Conservation (phyloP, 2,113 vertebrate genomes). For the Eidolon helvum region DNA sequence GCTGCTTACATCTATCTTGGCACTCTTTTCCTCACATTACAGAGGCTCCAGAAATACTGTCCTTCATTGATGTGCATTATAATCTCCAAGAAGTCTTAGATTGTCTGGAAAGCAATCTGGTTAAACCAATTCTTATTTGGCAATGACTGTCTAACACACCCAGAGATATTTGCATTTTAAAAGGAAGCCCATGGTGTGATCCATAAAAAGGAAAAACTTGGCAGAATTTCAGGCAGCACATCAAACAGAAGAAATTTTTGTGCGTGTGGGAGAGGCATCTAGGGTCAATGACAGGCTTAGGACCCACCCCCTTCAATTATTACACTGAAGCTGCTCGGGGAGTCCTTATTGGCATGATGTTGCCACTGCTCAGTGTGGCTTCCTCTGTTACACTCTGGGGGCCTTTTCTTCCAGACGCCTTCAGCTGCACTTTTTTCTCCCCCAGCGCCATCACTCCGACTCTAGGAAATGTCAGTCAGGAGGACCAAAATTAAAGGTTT, state of each 20-base stretch:
- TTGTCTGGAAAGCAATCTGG: background rate
- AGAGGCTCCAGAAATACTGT: background rate
- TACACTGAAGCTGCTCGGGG: background rate
- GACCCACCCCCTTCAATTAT: background rate
- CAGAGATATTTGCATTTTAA: constrained; percentile 4
- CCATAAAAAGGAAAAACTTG: background rate
- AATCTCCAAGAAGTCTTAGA: background rate
- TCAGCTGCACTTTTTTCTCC: background rate
- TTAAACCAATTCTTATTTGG: background rate
- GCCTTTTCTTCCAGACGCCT: background rate
- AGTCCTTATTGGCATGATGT: background rate
- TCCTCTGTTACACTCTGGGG: background rate
- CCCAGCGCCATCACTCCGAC: background rate
- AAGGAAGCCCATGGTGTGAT: background rate
- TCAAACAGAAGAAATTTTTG: background rate
- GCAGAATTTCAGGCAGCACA: background rate
- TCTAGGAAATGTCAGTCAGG: background rate
- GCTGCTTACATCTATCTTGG: background rate
- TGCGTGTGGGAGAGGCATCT: background rate
- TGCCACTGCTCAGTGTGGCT: background rate
- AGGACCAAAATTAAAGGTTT: background rate
- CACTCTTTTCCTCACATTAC: background rate
- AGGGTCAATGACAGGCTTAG: background rate
- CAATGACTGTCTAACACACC: background rate
- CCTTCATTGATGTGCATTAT: background rate